phyloP scores from a whole-genome alignment of 2,888 invertebrate species.

The Phyto melanocephala region DNA sequence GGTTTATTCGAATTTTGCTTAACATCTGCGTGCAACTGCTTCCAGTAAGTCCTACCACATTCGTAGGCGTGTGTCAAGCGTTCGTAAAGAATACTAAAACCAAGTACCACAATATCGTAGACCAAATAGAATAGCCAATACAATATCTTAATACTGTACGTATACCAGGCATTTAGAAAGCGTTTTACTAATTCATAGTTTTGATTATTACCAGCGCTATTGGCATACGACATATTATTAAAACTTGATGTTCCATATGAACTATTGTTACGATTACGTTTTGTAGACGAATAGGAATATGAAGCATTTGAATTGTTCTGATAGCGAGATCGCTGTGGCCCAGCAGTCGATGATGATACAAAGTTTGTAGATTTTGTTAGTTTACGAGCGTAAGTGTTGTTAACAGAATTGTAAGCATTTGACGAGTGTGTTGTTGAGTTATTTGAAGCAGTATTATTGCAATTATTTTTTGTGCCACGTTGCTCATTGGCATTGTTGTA shows the following conservation, averaged over 20 bases:
- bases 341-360: conserved; percentile 26
- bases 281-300: conserved; percentile 74
- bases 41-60: conserved; percentile 70
- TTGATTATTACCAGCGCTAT: conserved; percentile 76
- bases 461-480: conserved; percentile 28
- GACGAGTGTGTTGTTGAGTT: conserved; percentile 11
- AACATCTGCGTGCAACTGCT: conserved; percentile 75
- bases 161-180: conserved; percentile 81
- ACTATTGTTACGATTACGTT: conserved; percentile 68
- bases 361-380: conserved; percentile 51
- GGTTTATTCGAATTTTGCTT: conserved; percentile 77
- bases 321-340: conserved; percentile 64
- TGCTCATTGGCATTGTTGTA: conserved; percentile 11
- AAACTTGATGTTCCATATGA: conserved; percentile 50
- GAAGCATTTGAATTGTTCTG: conserved; percentile 64
- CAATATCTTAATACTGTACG: conserved; percentile 82
- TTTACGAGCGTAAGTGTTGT: conserved; percentile 66
- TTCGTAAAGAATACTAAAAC: conserved; percentile 79
- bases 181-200: conserved; percentile 80
- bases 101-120: conserved; percentile 89
- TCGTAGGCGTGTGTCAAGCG: conserved; percentile 72
- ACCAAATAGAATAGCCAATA: conserved; percentile 89
- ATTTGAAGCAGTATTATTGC: conserved; percentile 21
- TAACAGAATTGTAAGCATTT: conserved; percentile 60
- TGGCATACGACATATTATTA: conserved; percentile 61